Evolutionary conservation across 1,140 invertebrate species (phyloP).

Genomic region (Ceratitis capitata): DNA sequence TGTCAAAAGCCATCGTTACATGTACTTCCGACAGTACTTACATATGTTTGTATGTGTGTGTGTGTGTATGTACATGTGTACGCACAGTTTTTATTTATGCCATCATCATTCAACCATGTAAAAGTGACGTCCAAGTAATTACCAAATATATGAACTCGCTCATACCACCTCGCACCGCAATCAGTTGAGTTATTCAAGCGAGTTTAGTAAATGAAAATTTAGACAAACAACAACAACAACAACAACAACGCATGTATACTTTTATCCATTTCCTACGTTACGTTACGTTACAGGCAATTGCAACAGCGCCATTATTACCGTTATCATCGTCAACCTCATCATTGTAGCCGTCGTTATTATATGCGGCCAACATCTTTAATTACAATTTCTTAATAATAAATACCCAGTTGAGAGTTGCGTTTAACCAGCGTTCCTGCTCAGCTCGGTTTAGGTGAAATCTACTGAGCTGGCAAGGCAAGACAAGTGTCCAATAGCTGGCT

Average conservation of each 20-base stretch:
- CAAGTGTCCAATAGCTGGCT: background rate
- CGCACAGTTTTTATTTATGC: background rate
- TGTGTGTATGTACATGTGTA: too few species aligned
- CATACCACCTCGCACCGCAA: too few species aligned
- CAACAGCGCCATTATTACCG: background rate
- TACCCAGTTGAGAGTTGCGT: too few species aligned
- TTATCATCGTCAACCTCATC: background rate
- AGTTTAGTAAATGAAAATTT: background rate
- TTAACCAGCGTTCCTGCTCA: background rate
- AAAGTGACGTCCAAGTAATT: slow-evolving; percentile 7
- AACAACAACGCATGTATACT: background rate
- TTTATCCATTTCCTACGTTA: background rate
- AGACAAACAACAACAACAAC: too few species aligned
- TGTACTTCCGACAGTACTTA: background rate
- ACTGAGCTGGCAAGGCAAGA: background rate
- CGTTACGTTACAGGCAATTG: background rate
- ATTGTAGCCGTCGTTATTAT: too few species aligned
- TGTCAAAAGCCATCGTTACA: background rate
- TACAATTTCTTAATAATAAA: slow-evolving; percentile 20
- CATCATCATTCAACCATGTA: slow-evolving; percentile 1
- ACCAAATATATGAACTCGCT: slow-evolving; percentile 1
- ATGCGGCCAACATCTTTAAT: slow-evolving; percentile 7
- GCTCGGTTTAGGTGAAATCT: slow-evolving; percentile 6
- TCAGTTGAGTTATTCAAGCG: background rate
- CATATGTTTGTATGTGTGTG: too few species aligned